Evolutionary conservation across 2,113 vertebrate species (phyloP), one percentile per base, ranked within the genome.

Genomic region (Boulengeromyrus knoepffleri): DNA sequence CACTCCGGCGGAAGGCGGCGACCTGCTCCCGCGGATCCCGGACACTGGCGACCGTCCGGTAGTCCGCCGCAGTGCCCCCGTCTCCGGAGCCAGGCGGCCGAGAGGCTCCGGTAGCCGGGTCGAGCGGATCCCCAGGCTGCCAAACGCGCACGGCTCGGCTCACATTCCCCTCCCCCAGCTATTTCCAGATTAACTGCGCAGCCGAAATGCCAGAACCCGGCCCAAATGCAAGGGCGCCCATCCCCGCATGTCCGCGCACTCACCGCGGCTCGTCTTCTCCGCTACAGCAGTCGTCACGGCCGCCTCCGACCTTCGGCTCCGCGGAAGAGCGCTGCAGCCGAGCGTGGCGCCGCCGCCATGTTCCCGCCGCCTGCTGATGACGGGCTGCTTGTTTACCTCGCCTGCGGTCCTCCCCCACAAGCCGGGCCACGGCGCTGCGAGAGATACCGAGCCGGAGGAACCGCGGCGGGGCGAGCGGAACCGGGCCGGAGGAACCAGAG

Each of bases 281-380:
- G 95, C 95, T 94, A 95, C 94, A 88, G 95, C 92, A 92, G 91
- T 92, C 91, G 90, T 91, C 91, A 92, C 91, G 90, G 92, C 92
- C 92, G 53, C 93, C 92, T 95, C 96, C 96, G 96, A 97, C 96
- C 96, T 96, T 96, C 95, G 95, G 93, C 90, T 94, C 93, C 93
- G 94, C 93, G 94, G 93, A 96, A 95, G 95, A 94, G 95, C 95
- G 94, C 95, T 95, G 94, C 90, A 94, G 95, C 96, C 95, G 93
- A 95, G 94, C 94, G 94, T 93, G 62, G 62, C 95, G 95, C 95
- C 83, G 92, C 93, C 93, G 96, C 96, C 96, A 97, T 97, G 95
- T 97, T 96, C 94, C 92, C 94, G 70, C 88, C 93, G 94, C 95
- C 94, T 94, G 94, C 94, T 94, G 90, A 94, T 85, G 94, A 94